Evolutionary conservation across 1,140 invertebrate species (phyloP), one percentile per base, ranked within the genome.

Genomic region (Oncopodura yosiiana): DNA sequence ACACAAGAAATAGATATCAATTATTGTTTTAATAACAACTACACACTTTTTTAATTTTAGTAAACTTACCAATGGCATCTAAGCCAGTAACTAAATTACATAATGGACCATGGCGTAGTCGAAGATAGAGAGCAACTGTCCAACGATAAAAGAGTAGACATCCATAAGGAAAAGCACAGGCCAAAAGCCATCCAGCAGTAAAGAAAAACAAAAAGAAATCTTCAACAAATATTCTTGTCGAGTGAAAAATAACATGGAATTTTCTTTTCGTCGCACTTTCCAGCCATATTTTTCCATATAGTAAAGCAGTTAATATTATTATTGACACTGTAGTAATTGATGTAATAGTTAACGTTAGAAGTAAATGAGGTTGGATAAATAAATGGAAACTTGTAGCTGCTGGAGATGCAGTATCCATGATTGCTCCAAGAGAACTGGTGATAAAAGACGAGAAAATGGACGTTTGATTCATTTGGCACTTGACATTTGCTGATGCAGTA

Each of bases 21-120:
- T n/a, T n/a, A n/a, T n/a, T n/a, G n/a, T n/a, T n/a, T n/a, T n/a
- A n/a, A n/a, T n/a, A n/a, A n/a, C n/a, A n/a, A n/a, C n/a, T n/a
- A n/a, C n/a, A n/a, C n/a, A n/a, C n/a, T n/a, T n/a, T n/a, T n/a
- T n/a, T n/a, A n/a, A n/a, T n/a, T n/a, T n/a, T n/a, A n/a, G n/a
- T n/a, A n/a, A n/a, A n/a, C n/a, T n/a, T 50, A 11, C 61, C 61
- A 26, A 57, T 54, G 12, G 41, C 37, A 26, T 63, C 61, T 32
- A 52, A n/a, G 21, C 49, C 49, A 18, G 24, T 34, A 3, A 60
- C 44, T 6, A 58, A 30, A 2, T 42, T 29, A 2, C 53, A 46
- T 12, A 63, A 43, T 34, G 16, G 19, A 12, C 61, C 61, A n/a
- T 45, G 57, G 11, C 30, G n/a, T 0, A 59, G 4, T 44, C 50